A percentile compares a stretch with the other conserved stretches of the same genome.
Conservation (phyloP, 1,140 invertebrate species). For the Bombus superbus region DNA sequence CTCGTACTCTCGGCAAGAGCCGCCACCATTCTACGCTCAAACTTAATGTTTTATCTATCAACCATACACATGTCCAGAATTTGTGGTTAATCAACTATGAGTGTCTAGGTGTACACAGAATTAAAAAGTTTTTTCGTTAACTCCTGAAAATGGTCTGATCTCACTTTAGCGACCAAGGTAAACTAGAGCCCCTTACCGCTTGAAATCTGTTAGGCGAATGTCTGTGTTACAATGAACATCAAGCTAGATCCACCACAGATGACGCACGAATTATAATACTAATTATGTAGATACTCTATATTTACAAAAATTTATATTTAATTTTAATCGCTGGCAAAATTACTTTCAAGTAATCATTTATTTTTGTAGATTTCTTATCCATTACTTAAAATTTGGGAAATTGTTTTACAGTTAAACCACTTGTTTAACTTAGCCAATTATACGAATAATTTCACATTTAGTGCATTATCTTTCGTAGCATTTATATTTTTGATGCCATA, state of each 20-base stretch:
- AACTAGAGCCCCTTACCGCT: slow-evolving; percentile 63
- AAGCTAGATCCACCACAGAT: slow-evolving; percentile 57
- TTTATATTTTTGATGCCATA: not conserved
- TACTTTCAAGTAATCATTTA: not conserved
- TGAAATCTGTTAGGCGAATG: slow-evolving; percentile 69
- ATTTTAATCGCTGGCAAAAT: not conserved
- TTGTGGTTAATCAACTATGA: slow-evolving; percentile 69
- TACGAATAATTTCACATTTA: not conserved
- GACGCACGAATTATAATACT: not conserved
- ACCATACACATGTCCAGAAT: slow-evolving; percentile 72
- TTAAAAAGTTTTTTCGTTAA: slow-evolving; percentile 66
- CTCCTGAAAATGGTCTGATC: slow-evolving; percentile 62
- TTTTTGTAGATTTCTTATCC: not conserved
- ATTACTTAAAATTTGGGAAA: not conserved
- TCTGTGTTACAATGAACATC: slow-evolving; percentile 54
- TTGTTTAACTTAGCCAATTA: not conserved
- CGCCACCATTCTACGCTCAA: slow-evolving; percentile 66
- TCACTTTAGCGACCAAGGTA: slow-evolving; percentile 75
- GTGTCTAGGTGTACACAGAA: slow-evolving; percentile 63
- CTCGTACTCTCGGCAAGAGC: slow-evolving; percentile 64
- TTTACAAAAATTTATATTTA: not conserved
- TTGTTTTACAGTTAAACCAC: not conserved
- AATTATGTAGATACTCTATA: not conserved
- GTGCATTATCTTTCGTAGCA: not conserved
- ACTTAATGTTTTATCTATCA: slow-evolving; percentile 71